phyloP scores from a whole-genome alignment of 2,113 vertebrate species.

The Rhabdornis inornatus region DNA sequence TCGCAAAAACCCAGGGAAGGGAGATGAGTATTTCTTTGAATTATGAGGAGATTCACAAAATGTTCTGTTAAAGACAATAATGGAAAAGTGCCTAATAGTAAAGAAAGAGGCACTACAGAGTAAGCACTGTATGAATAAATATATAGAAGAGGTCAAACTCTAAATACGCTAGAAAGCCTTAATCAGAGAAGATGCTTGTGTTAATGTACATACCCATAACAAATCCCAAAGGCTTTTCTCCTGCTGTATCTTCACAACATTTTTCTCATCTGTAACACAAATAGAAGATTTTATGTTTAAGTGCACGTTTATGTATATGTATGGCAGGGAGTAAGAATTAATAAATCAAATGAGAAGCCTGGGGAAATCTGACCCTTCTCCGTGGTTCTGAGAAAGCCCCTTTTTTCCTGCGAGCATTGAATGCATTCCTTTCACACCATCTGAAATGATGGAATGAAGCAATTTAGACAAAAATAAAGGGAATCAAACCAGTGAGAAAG shows the following conservation, averaged over 20 bases:
- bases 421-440: constrained; percentile 15
- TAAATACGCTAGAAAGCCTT: not conserved
- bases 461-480: constrained; percentile 40
- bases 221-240: not conserved
- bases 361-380: not conserved
- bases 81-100: not conserved
- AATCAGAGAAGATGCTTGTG: not conserved
- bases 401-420: not conserved
- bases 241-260: not conserved
- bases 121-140: not conserved
- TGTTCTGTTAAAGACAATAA: not conserved
- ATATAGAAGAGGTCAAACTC: not conserved
- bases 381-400: not conserved
- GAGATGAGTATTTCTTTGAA: not conserved
- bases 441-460: not conserved
- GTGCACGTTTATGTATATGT: not conserved
- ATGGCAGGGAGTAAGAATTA: not conserved
- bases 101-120: not conserved
- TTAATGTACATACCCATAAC: not conserved
- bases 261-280: not conserved
- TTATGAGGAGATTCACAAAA: not conserved
- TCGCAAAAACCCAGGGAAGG: not conserved
- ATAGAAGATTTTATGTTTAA: not conserved
- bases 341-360: not conserved
- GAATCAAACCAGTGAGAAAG: constrained; percentile 21